Percentiles rank a stretch among this genome's conserved stretches.
phyloP scores from a whole-genome alignment of 2,113 vertebrate genomes.

The Halcyon malimbica region DNA sequence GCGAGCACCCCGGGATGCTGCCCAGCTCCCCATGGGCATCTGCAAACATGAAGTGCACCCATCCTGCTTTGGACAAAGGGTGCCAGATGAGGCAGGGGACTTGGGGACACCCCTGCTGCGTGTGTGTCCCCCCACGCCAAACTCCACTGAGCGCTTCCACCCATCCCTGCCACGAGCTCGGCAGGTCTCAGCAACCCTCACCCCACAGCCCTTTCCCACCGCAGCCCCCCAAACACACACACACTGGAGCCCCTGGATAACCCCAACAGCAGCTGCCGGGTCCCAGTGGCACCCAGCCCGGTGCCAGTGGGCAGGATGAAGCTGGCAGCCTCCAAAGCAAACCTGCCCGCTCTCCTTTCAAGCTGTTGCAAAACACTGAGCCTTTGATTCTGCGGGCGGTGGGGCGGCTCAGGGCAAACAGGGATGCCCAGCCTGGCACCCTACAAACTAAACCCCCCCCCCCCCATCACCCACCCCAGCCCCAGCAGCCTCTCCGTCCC shows the following conservation, averaged over 20 bases:
- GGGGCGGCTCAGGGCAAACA: background rate
- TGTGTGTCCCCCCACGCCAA: background rate
- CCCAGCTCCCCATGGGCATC: fast-evolving
- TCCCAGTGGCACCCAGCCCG: background rate
- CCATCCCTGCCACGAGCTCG: background rate
- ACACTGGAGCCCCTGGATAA: background rate
- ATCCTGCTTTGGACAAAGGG: background rate
- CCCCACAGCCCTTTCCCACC: background rate
- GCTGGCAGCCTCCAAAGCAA: background rate
- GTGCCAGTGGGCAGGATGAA: background rate
- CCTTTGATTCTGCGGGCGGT: background rate
- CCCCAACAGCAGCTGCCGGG: background rate
- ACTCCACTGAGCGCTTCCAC: fast-evolving
- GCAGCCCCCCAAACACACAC: no score
- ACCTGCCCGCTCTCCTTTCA: background rate
- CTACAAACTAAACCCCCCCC: background rate
- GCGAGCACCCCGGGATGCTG: background rate
- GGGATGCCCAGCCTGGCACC: background rate
- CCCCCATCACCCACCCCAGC: background rate
- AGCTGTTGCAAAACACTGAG: background rate
- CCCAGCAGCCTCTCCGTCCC: fast-evolving
- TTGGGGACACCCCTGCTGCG: background rate
- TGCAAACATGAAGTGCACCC: background rate
- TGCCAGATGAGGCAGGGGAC: background rate
- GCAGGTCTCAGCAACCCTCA: background rate